A percentile compares a stretch with the other conserved stretches of the same genome.
phyloP scores from a whole-genome alignment of 2,113 vertebrate genomes.

The Tragelaphus scriptus region DNA sequence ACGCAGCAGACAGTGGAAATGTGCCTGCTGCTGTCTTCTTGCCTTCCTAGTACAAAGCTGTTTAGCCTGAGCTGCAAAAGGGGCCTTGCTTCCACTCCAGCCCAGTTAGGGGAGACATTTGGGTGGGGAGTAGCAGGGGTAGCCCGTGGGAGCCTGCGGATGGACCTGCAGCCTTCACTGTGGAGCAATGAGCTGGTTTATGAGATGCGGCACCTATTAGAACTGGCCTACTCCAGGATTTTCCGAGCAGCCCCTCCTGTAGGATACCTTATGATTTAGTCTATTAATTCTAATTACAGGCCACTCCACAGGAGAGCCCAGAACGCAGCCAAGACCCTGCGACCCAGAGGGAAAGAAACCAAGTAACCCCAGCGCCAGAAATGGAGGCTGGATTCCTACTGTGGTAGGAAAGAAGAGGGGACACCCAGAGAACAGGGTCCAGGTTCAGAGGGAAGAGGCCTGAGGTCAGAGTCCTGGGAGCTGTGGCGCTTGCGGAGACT shows the following conservation, averaged over 20 bases:
- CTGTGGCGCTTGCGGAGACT: too few species aligned
- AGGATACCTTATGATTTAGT: conserved; percentile 38
- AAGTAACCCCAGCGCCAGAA: not conserved
- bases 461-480: not conserved
- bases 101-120: not conserved
- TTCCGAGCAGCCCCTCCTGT: conserved; percentile 51
- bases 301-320: conserved; percentile 20
- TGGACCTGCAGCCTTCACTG: not conserved
- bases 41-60: not conserved
- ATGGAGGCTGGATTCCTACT: not conserved
- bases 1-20: not conserved
- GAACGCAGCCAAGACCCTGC: conserved; percentile 29
- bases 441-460: not conserved
- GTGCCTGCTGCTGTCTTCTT: not conserved
- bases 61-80: not conserved
- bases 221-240: conserved; percentile 45
- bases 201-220: conserved; percentile 45
- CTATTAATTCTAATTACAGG: conserved; percentile 68
- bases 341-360: not conserved
- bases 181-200: conserved; percentile 58
- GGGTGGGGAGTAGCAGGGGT: not conserved
- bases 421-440: not conserved
- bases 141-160: conserved; percentile 13
- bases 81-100: not conserved
- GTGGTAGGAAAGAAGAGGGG: not conserved